These are phyloP conservation scores for Melikaiella ostensackeni DNA, from an alignment of 2,888 invertebrate genomes.

Conservation along the genomic window DNA sequence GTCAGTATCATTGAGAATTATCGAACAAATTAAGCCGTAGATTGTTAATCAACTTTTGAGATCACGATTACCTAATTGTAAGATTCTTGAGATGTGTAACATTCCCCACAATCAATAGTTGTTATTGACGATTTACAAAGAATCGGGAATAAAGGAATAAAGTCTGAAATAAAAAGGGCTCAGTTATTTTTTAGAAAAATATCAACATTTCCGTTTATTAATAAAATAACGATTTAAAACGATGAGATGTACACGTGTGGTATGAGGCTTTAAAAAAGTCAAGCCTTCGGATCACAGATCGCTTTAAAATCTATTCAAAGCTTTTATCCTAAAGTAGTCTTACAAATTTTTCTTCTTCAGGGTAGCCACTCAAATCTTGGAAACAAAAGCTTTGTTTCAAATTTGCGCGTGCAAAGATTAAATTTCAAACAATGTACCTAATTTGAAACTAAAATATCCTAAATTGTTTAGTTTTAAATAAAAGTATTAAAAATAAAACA, in stretches of 20 bases:
- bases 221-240: constrained; percentile 73
- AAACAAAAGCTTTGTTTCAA: no score
- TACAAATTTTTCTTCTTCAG: constrained; percentile 40
- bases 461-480: no score
- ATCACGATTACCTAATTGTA: constrained; percentile 87
- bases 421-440: no score
- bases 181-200: constrained; percentile 66
- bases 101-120: background rate
- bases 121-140: background rate
- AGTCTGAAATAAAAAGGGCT: constrained; percentile 46
- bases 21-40: no score
- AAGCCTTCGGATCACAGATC: constrained; percentile 68
- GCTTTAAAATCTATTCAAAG: constrained; percentile 58
- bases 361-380: background rate
- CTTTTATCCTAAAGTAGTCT: constrained; percentile 30
- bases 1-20: no score
- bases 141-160: constrained; percentile 28
- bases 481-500: no score
- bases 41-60: constrained; percentile 68
- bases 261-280: constrained; percentile 56
- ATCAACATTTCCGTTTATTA: constrained; percentile 71
- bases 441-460: no score
- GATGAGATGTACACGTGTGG: constrained; percentile 68
- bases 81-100: background rate
- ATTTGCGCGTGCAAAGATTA: no score